Conservation (phyloP, 2,888 invertebrate species). For the Pharmacophagus antenor region DNA sequence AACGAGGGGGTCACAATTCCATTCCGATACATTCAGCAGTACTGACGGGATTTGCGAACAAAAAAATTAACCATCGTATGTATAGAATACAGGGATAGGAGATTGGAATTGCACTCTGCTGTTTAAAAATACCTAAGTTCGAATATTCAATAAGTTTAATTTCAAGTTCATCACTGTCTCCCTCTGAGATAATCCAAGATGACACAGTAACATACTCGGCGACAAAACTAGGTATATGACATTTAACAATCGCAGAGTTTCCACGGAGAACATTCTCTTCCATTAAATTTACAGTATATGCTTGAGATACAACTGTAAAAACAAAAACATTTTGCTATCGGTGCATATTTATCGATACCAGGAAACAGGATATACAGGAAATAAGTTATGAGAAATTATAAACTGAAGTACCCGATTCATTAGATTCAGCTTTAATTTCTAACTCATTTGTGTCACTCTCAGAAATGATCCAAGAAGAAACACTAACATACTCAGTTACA, state of each 20-base stretch:
- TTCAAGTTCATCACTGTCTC: slow-evolving; percentile 78
- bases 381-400: slow-evolving; percentile 13
- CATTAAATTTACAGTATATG: slow-evolving; percentile 93
- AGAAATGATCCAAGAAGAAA: slow-evolving; percentile 92
- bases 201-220: slow-evolving; percentile 93
- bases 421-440: slow-evolving; percentile 71
- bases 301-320: slow-evolving; percentile 92
- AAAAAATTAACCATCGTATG: no score
- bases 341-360: slow-evolving; percentile 10
- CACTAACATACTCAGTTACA: slow-evolving; percentile 93
- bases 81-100: slow-evolving; percentile 34
- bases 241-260: slow-evolving; percentile 94
- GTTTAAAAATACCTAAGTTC: slow-evolving; percentile 55
- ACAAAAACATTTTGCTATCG: background rate
- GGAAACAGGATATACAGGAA: slow-evolving; percentile 33
- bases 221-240: slow-evolving; percentile 96
- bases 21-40: no score
- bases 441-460: slow-evolving; percentile 78
- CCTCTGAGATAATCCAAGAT: slow-evolving; percentile 91
- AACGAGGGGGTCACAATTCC: no score
- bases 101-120: slow-evolving; percentile 1
- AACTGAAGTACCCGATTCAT: slow-evolving; percentile 61
- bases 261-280: slow-evolving; percentile 94
- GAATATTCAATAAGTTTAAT: slow-evolving; percentile 61
- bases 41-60: no score